Base-by-base conservation (phyloP, 2,888 invertebrate genomes). In the Phyto melanocephala region DNA sequence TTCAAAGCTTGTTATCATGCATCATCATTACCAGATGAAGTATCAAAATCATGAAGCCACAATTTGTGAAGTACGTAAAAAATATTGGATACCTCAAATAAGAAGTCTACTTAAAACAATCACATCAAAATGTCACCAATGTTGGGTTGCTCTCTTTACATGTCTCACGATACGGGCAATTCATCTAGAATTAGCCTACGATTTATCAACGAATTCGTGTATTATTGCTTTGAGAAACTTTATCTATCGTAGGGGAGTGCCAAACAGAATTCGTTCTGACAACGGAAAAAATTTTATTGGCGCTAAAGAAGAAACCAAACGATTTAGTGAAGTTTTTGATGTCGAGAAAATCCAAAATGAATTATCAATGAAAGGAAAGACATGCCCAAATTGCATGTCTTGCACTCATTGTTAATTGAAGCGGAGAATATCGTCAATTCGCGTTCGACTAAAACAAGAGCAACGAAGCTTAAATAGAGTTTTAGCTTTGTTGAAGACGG, bases 191-290 rank as follows among this genome's bases (percentile, higher is more conserved):
- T 13, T 85, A 0, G 84, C 85, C 0, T 10, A 15, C 2, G 74
- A 83, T 58, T 40, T 86, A 10, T 81, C 82, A 3, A 84, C 83
- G 0, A 84, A 85, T 33, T 65, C 85, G 0, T 86, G 82, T 52
- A 75, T 86, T 20, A 8, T 81, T 7, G 50, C 71, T 17, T 74
- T 86, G 10, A 22, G 81, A 15, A 86, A 85, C 42, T 84, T 85
- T 58, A 84, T 85, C 8, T 76, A 72, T 35, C 40, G 72, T 5
- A 67, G 81, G 11, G 75, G 74, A 4, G 40, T 22, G 5, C 72
- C 81, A 6, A 62, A 60, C 4, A 58, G 71, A 10, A 70, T 84
- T 10, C 45, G 79, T 11, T 68, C 50, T n/a, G 81, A 84, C 35
- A 80, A 77, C 24, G 81, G 80, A 2, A 82, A 77, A n/a, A 81